These are phyloP conservation scores for Oscheius sp. DNA, from an alignment of 2,888 invertebrate genomes.

Conservation along the genomic window DNA sequence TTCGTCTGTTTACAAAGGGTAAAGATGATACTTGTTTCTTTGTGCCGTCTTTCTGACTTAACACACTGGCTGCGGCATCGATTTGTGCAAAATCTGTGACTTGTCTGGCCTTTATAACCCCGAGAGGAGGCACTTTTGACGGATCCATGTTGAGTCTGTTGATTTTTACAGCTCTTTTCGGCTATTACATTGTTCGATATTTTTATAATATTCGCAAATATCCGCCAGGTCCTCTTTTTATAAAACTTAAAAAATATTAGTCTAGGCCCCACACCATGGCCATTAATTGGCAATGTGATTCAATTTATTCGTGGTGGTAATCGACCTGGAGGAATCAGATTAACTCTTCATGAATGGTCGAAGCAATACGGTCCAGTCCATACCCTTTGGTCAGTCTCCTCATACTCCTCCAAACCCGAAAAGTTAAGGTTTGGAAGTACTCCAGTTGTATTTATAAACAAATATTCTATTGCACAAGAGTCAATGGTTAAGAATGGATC, in stretches of 20 bases:
- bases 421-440: conserved; percentile 1
- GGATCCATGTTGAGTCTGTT: too few relatives aligned
- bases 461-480: not conserved
- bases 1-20: too few relatives aligned
- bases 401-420: too few relatives aligned
- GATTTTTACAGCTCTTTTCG: too few relatives aligned
- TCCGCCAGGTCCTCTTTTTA: not conserved
- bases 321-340: not conserved
- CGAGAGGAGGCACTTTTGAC: too few relatives aligned
- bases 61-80: too few relatives aligned
- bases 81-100: too few relatives aligned
- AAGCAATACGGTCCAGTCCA: conserved; percentile 1
- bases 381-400: conserved; percentile 24
- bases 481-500: conserved; percentile 6
- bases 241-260: not conserved
- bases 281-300: not conserved
- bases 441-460: not conserved
- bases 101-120: too few relatives aligned
- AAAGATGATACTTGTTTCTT: too few relatives aligned
- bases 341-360: not conserved
- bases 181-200: not conserved
- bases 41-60: too few relatives aligned
- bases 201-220: not conserved
- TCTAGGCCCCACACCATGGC: not conserved
- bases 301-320: not conserved